Percentiles rank a stretch among this genome's conserved stretches.
phyloP scores from a whole-genome alignment of 2,113 vertebrate species.

The Protomyctophum bolini region DNA sequence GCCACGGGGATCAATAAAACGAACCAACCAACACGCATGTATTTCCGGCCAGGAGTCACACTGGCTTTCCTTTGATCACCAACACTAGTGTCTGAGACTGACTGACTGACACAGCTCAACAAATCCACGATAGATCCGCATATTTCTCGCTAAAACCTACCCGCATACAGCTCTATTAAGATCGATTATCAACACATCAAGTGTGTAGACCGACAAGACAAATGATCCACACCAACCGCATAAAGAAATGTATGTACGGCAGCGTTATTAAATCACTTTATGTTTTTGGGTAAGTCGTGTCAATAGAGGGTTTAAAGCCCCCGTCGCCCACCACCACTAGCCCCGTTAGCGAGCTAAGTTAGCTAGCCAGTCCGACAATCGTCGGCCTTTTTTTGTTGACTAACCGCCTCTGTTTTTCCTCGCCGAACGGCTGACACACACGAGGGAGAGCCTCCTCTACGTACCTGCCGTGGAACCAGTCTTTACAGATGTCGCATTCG shows the following conservation, averaged over 20 bases:
- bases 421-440: rapidly evolving
- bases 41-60: slow-evolving; percentile 2
- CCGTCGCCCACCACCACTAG: slow-evolving; percentile 68
- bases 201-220: not conserved
- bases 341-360: slow-evolving; percentile 61
- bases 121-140: slow-evolving; percentile 13
- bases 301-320: slow-evolving; percentile 75
- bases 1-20: not conserved
- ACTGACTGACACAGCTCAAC: slow-evolving; percentile 56
- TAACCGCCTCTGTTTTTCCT: slow-evolving; percentile 37
- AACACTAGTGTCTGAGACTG: not conserved
- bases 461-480: slow-evolving; percentile 98
- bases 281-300: slow-evolving; percentile 52
- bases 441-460: slow-evolving; percentile 20
- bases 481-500: slow-evolving; percentile 97
- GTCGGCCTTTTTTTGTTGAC: slow-evolving; percentile 56
- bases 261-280: slow-evolving; percentile 42
- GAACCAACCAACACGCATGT: not conserved
- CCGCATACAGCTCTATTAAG: slow-evolving; percentile 4
- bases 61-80: slow-evolving; percentile 19
- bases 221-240: not conserved
- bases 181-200: not conserved
- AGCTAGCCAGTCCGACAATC: slow-evolving; percentile 54
- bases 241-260: rapidly evolving
- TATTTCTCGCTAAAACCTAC: slow-evolving; percentile 34